Evolutionary conservation across 2,113 vertebrate genomes (phyloP).

Genomic region (Pyrgilauda ruficollis): DNA sequence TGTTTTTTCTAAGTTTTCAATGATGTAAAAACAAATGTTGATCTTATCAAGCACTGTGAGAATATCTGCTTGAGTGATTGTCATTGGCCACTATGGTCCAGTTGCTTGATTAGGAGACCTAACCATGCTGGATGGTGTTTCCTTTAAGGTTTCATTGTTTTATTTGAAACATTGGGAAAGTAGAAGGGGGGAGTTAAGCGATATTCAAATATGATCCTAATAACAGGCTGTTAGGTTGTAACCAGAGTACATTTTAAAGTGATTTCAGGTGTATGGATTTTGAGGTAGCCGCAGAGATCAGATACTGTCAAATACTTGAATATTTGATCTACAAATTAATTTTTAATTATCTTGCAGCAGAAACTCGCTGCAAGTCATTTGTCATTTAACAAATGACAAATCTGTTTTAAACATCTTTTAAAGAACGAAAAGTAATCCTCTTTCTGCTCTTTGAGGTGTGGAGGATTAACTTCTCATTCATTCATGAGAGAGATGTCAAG

Average conservation of each 20-base stretch:
- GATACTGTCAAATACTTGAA: not conserved
- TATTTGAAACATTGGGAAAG: not conserved
- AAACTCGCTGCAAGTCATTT: not conserved
- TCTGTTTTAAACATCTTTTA: not conserved
- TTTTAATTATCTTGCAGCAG: not conserved
- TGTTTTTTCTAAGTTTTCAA: rapidly evolving
- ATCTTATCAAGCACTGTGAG: not conserved
- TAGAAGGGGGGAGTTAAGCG: not conserved
- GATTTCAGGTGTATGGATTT: not conserved
- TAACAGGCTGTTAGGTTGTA: not conserved
- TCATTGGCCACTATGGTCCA: not conserved
- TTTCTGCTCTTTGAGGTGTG: not conserved
- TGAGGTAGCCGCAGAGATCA: not conserved
- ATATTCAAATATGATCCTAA: not conserved
- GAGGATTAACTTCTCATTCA: not conserved
- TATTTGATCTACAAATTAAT: not conserved
- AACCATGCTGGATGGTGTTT: not conserved
- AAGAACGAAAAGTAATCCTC: not conserved
- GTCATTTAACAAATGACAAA: not conserved
- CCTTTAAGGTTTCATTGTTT: not conserved
- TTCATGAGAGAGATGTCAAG: not conserved
- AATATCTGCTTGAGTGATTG: not conserved
- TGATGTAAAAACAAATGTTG: not conserved
- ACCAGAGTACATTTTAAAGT: not conserved
- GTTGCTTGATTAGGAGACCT: not conserved